phyloP scores from a whole-genome alignment of 2,113 vertebrate species.

The Amazona vittata region DNA sequence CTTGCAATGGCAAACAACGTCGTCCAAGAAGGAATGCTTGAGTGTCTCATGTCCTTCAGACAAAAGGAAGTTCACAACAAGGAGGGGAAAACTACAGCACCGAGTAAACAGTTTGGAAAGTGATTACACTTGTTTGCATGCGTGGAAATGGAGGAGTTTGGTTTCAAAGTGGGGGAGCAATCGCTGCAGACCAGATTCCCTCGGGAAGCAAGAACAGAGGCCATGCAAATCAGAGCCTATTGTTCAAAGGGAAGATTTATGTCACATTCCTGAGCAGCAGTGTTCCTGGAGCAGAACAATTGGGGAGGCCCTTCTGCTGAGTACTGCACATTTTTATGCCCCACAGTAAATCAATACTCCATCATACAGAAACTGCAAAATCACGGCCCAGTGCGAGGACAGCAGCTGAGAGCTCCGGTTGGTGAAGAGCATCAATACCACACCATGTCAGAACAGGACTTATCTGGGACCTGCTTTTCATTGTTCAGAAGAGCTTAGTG shows the following conservation, averaged over 20 bases:
- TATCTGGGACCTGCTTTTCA: neutral
- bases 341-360: constrained; percentile 59
- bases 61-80: neutral
- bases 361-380: neutral
- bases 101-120: neutral
- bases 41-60: neutral
- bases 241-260: constrained; percentile 61
- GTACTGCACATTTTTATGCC: constrained; percentile 39
- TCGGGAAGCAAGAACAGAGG: neutral
- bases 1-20: neutral
- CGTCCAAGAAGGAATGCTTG: neutral
- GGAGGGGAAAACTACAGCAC: neutral
- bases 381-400: neutral
- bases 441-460: neutral
- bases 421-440: neutral
- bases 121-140: constrained; percentile 1
- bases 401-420: neutral
- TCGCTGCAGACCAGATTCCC: neutral
- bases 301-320: constrained; percentile 66
- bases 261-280: constrained; percentile 69
- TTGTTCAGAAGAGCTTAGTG: neutral
- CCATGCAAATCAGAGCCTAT: constrained; percentile 50
- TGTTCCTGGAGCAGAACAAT: constrained; percentile 60
- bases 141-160: neutral
- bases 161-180: neutral